These are phyloP conservation scores for Pseudomyrmex flavicornis DNA, from an alignment of 1,140 invertebrate species.

Conservation along the genomic window DNA sequence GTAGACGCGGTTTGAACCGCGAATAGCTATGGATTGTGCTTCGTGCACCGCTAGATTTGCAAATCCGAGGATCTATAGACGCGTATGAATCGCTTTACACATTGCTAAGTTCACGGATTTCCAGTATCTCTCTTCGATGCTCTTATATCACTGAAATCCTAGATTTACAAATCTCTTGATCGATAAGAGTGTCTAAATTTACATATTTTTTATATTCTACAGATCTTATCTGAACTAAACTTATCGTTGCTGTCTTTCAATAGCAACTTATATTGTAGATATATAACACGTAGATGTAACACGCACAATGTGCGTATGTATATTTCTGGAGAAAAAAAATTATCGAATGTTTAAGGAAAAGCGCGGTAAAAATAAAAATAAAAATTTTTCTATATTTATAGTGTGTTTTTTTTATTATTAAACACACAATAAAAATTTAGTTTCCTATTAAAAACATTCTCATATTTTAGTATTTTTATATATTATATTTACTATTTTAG, in stretches of 20 bases:
- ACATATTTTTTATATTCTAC: not conserved
- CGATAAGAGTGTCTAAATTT: not conserved
- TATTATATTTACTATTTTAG: too few species aligned
- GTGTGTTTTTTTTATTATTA: too few species aligned
- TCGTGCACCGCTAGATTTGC: not conserved
- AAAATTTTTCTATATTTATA: too few species aligned
- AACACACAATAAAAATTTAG: too few species aligned
- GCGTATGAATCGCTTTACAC: conserved; percentile 21
- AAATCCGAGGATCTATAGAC: conserved; percentile 10
- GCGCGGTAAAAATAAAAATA: too few species aligned
- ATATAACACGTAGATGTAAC: not conserved
- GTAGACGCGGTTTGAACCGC: not conserved
- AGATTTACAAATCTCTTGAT: not conserved
- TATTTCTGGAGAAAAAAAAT: too few species aligned
- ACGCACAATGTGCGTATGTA: too few species aligned
- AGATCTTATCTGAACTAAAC: not conserved
- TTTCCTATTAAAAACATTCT: too few species aligned
- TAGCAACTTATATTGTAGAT: not conserved
- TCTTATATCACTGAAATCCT: conserved; percentile 9
- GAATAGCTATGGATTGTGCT: conserved; percentile 13
- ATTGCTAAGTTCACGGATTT: not conserved
- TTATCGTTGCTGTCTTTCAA: not conserved
- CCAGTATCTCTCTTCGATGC: not conserved
- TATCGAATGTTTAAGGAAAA: too few species aligned
- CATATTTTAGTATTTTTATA: too few species aligned